Evolutionary conservation across 1,140 invertebrate genomes (phyloP).

Genomic region (Drosophila triauraria): DNA sequence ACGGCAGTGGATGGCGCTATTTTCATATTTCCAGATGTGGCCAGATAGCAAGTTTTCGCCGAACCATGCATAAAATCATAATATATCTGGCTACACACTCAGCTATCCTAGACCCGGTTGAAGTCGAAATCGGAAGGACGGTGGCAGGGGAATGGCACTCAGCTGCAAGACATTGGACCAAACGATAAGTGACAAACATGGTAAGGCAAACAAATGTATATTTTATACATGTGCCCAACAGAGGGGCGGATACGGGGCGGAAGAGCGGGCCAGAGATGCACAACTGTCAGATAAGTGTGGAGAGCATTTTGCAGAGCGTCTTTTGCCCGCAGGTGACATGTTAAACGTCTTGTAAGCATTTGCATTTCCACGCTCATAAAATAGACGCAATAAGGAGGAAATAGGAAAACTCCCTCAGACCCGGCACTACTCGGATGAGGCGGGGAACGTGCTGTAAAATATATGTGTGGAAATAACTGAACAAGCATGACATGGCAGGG

Average conservation of each 20-base stretch:
- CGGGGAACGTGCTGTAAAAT: slow-evolving; percentile 50
- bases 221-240: slow-evolving; percentile 66
- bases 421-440: slow-evolving; percentile 2
- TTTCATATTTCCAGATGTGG: slow-evolving; percentile 20
- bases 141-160: slow-evolving; percentile 43
- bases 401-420: slow-evolving; percentile 19
- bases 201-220: slow-evolving; percentile 78
- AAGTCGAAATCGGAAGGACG: slow-evolving; percentile 34
- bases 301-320: slow-evolving; percentile 68
- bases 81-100: slow-evolving; percentile 59
- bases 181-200: slow-evolving; percentile 81
- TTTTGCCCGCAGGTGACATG: slow-evolving; percentile 79
- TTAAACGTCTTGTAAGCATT: slow-evolving; percentile 83
- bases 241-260: background rate
- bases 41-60: slow-evolving; percentile 51
- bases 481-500: slow-evolving; percentile 33
- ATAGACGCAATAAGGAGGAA: slow-evolving; percentile 38
- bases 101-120: slow-evolving; percentile 27
- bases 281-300: slow-evolving; percentile 79
- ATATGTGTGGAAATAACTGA: slow-evolving; percentile 63
- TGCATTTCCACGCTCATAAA: slow-evolving; percentile 64
- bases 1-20: background rate
- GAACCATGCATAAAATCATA: slow-evolving; percentile 76
- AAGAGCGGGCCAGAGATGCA: slow-evolving; percentile 59
- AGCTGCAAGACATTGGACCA: slow-evolving; percentile 62